Evolutionary conservation across 2,888 invertebrate genomes (phyloP), one percentile per base, ranked within the genome.

Genomic region (Eremobia ochroleuca): DNA sequence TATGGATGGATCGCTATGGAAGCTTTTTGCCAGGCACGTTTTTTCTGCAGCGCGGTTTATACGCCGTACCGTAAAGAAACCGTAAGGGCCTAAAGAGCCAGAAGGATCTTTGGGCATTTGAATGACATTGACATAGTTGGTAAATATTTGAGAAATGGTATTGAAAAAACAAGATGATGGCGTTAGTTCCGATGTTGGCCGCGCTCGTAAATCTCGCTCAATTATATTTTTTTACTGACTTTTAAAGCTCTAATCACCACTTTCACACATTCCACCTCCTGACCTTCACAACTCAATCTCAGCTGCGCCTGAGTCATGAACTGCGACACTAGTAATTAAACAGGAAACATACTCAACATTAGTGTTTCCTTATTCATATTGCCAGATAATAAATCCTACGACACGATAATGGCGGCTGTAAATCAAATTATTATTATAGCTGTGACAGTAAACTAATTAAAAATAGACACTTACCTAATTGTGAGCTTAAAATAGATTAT

Each of bases 351-450:
- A 65, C 25, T 28, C 4, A 64, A 61, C 43, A 40, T 75, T 74
- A 76, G 6, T 43, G 55, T 79, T 86, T 85, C 85, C 87, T 85
- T 79, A 83, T 86, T 83, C 79, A 78, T 62, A 72, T 68, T 28
- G n/a, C 70, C 15, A 43, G 68, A 69, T 86, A 77, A 82, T 86
- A 74, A 86, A 83, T 82, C 77, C n/a, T 68, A 8, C 13, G 8
- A 34, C 4, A 65, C 28, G 31, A 68, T 74, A 73, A 81, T 62
- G 43, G 43, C 55, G 21, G 46, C 28, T 46, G 13, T 82, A 75
- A 69, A 77, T 82, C 73, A 85, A 73, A 71, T 58, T 76, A 68
- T 52, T 67, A 66, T 67, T 70, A 71, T 28, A 37, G 25, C 46
- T 34, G 37, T 25, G 64, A 55, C 76, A 59, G 73, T 55, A 34